Conservation (phyloP, 2,888 invertebrate genomes). For the Apodemia duryi region DNA sequence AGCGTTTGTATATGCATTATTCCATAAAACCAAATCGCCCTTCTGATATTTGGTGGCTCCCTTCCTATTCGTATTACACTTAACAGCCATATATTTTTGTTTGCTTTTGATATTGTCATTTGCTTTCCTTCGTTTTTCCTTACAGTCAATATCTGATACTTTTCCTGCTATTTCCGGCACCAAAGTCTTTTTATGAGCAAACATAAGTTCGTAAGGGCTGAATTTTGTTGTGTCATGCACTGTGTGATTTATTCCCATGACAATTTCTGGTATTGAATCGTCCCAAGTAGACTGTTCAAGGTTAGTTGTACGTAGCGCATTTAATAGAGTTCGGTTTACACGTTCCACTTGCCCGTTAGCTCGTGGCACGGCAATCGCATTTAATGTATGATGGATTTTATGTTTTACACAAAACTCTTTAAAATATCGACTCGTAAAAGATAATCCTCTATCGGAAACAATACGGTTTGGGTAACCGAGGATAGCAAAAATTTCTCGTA, state of each 20-base stretch:
- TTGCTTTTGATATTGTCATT: too few relatives aligned
- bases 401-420: conserved; percentile 29
- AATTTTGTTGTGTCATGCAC: conserved; percentile 27
- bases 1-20: neutral
- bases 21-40: neutral
- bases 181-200: conserved; percentile 1
- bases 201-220: conserved; percentile 27
- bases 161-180: too few relatives aligned
- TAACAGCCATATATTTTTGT: too few relatives aligned
- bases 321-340: conserved; percentile 27
- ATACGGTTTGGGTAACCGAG: conserved; percentile 28
- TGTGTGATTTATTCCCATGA: conserved; percentile 38
- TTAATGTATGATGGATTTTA: conserved; percentile 32
- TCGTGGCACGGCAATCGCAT: conserved; percentile 32
- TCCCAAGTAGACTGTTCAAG: conserved; percentile 33
- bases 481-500: conserved; percentile 23
- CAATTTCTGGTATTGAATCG: conserved; percentile 28
- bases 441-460: conserved; percentile 27
- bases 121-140: too few relatives aligned
- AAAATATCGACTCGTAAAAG: conserved; percentile 34
- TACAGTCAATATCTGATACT: too few relatives aligned
- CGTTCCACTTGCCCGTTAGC: conserved; percentile 37
- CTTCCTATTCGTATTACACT: too few relatives aligned
- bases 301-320: conserved; percentile 30
- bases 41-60: too few relatives aligned